Conservation (phyloP, 2,113 vertebrate species). For the Pteronura brasiliensis region DNA sequence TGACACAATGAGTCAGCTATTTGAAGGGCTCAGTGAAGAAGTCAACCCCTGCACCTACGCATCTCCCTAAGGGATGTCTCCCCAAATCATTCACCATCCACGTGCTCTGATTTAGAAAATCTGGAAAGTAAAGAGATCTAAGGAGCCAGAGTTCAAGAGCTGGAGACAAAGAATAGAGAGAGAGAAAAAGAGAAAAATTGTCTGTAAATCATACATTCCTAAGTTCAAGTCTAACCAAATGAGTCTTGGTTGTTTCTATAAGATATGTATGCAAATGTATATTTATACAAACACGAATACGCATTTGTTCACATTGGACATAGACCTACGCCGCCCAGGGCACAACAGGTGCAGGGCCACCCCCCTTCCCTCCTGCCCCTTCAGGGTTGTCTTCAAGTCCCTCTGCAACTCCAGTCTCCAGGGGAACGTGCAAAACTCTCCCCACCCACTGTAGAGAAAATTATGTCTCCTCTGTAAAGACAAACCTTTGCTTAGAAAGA, state of each 20-base stretch:
- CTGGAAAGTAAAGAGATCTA: neutral
- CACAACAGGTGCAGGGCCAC: neutral
- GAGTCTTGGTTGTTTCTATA: neutral
- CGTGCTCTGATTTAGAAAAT: neutral
- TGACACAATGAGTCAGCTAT: neutral
- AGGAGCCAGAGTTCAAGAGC: neutral
- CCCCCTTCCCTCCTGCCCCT: neutral
- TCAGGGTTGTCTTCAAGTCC: neutral
- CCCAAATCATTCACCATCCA: neutral
- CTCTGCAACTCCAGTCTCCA: neutral
- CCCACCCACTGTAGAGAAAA: neutral
- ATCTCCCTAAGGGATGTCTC: neutral
- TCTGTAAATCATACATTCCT: neutral
- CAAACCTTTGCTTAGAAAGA: neutral
- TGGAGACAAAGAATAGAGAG: neutral
- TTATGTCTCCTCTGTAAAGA: neutral
- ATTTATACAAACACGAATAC: neutral
- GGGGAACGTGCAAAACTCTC: neutral
- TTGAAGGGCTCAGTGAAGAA: neutral
- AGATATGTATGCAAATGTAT: neutral
- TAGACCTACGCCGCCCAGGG: too few relatives aligned
- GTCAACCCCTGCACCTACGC: accelerated
- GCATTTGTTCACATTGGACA: neutral
- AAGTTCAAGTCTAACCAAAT: neutral
- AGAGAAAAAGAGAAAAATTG: neutral